Conservation (phyloP, 2,797 vertebrate species). For the Alcedo quadribrachys region DNA sequence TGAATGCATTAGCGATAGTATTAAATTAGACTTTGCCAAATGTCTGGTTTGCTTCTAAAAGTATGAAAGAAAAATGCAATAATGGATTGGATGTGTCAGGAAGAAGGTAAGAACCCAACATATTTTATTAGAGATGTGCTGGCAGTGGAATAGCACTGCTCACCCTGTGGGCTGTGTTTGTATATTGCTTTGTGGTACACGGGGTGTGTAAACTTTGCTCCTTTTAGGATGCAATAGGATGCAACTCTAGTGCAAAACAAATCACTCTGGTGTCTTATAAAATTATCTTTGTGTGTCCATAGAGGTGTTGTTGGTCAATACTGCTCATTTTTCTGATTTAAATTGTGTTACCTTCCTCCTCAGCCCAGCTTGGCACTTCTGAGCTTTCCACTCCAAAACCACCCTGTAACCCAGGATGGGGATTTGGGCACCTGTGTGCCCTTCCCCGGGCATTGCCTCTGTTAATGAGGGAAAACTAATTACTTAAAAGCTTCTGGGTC, state of each 20-base stretch:
- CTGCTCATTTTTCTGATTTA: not conserved
- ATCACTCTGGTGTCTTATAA: not conserved
- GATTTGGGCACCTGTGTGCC: not conserved
- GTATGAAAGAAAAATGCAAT: not conserved
- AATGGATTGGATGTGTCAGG: not conserved
- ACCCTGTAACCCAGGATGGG: not conserved
- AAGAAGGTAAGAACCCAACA: not conserved
- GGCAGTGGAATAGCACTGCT: not conserved
- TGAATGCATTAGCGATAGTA: constrained; percentile 7
- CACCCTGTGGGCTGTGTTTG: not conserved
- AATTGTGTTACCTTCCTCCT: not conserved
- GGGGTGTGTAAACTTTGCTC: not conserved
- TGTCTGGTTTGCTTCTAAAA: not conserved
- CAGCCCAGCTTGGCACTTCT: not conserved
- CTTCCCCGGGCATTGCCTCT: not conserved
- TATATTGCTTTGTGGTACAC: not conserved
- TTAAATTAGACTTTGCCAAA: constrained; percentile 1
- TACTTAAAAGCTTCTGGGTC: constrained; percentile 35
- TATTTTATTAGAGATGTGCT: not conserved
- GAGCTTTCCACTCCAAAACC: not conserved
- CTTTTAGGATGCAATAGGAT: not conserved
- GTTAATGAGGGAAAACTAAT: constrained; percentile 55
- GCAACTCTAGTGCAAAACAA: not conserved
- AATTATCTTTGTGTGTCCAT: not conserved
- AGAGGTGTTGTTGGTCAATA: not conserved